Evolutionary conservation across 2,113 vertebrate genomes (phyloP).

Genomic region (Apteryx owenii): DNA sequence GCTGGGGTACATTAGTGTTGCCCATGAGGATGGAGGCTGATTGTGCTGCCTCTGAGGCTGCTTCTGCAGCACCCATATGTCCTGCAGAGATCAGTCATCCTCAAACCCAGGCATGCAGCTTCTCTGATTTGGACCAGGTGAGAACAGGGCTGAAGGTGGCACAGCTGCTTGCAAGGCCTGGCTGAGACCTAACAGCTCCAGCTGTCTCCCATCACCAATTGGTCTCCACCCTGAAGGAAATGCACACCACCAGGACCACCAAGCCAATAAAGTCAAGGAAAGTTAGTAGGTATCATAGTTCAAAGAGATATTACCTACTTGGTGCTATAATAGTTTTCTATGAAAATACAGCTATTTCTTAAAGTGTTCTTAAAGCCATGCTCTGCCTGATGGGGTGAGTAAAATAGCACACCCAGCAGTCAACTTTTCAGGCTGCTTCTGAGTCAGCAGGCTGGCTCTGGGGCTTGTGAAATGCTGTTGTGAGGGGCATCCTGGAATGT

Average conservation of each 20-base stretch:
- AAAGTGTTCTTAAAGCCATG: neutral
- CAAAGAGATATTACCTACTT: neutral
- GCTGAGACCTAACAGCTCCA: neutral
- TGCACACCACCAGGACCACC: neutral
- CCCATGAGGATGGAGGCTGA: neutral
- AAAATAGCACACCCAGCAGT: neutral
- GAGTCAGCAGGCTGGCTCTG: neutral
- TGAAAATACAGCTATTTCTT: neutral
- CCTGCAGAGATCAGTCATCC: neutral
- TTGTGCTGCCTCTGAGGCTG: neutral
- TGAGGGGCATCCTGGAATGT: neutral
- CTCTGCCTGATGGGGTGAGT: neutral
- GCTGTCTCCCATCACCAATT: neutral
- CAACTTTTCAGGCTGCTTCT: neutral
- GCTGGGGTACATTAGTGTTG: neutral
- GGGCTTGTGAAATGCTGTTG: accelerated
- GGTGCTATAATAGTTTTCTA: neutral
- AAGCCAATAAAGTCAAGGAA: neutral
- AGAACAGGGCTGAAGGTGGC: neutral
- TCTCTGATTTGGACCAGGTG: accelerated
- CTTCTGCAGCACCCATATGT: neutral
- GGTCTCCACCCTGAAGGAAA: neutral
- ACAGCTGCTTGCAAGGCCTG: neutral
- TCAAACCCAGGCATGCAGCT: neutral
- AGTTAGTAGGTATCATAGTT: accelerated